Evolutionary conservation across 1,140 invertebrate species (phyloP), one percentile per base, ranked within the genome.

Genomic region (Magallana angulata): DNA sequence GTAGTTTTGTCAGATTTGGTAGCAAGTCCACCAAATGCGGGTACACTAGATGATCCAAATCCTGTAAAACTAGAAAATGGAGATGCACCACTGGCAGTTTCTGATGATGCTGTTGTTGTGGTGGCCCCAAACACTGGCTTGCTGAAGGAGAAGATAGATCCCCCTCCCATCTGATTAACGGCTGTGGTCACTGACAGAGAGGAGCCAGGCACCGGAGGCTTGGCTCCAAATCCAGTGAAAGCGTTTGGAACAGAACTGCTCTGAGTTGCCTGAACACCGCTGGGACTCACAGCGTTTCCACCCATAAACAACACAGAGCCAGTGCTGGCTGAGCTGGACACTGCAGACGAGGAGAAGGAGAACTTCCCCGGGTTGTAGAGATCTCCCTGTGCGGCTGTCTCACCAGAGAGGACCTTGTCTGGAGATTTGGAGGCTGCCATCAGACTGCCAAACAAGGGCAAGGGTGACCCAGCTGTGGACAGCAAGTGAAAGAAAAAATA

Each of bases 381-480:
- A 24, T 64, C 57, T 18, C 11, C 85, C 71, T 62, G 81, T 82
- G 18, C 81, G 7, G 36, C 48, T 57, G 18, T 16, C 16, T 58
- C 81, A 12, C 87, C 88, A 48, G 88, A 6, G 0, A 71, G 56
- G n/a, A 82, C 81, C 80, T 82, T 80, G 16, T 87, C 88, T 62
- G 84, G 83, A 24, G 88, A 87, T 18, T 84, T 84, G 5, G 85
- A 82, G 11, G 87, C 85, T 14, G 88, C 76, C 60, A 89, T 62
- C 0, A 89, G 85, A 89, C 88, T 89, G 12, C 84, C 57, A 59
- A 89, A 84, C 64, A 89, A 24, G n/a, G 88, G 85, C 56, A 85
- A 8, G 2, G 88, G 24, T 16, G 76, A 24, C 9, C 71, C 36
- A 57, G 83, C 36, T 84, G 86, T 8, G 59, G 59, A 30, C n/a